These are phyloP conservation scores for Pycnonotus jocosus DNA, from an alignment of 2,113 vertebrate species.

Conservation along the genomic window DNA sequence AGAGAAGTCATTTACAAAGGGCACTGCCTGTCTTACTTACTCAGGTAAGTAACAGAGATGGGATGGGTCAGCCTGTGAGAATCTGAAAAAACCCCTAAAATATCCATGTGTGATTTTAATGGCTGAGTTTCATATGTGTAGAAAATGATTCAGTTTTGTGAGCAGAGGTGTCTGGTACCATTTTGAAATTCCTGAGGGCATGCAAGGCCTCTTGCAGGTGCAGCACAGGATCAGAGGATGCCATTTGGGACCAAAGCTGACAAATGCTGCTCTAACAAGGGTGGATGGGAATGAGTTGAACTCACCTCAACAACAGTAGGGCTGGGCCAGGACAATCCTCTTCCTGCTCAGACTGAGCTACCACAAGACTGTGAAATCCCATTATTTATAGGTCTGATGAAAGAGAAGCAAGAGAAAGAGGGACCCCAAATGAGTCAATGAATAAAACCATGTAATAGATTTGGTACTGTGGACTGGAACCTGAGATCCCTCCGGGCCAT, in stretches of 20 bases:
- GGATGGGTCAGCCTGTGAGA: background rate
- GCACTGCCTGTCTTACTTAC: background rate
- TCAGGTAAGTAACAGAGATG: background rate
- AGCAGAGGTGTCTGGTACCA: background rate
- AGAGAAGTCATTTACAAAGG: background rate
- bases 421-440: background rate
- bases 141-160: background rate
- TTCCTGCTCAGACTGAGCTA: background rate
- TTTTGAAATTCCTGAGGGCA: background rate
- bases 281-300: background rate
- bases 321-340: background rate
- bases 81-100: background rate
- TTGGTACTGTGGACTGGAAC: background rate
- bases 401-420: background rate
- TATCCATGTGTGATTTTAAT: background rate
- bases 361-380: background rate
- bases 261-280: rapidly evolving
- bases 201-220: background rate
- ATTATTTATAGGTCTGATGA: background rate
- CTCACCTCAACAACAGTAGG: background rate
- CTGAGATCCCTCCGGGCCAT: background rate
- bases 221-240: background rate
- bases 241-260: background rate
- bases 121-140: background rate
- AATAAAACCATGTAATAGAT: background rate